Evolutionary conservation across 2,113 vertebrate genomes (phyloP).

Genomic region (Ciconia stormi): DNA sequence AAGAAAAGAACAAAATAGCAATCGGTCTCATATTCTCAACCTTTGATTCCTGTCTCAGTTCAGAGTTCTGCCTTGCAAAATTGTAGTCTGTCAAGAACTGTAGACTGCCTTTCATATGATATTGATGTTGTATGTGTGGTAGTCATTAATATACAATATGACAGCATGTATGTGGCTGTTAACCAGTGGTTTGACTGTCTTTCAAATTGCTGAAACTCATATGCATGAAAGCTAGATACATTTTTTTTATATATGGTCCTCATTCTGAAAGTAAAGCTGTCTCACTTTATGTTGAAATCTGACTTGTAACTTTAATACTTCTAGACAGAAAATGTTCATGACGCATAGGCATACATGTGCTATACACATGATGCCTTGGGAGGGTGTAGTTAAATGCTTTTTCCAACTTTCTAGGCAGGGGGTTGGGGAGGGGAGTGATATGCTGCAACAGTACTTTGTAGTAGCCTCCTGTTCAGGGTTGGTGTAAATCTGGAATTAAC

Average conservation of each 20-base stretch:
- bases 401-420: not conserved
- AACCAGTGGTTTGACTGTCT: not conserved
- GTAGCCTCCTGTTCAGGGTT: not conserved
- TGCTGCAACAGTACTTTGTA: not conserved
- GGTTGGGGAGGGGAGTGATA: not conserved
- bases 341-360: not conserved
- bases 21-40: not conserved
- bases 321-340: not conserved
- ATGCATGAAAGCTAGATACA: not conserved
- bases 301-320: not conserved
- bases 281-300: not conserved
- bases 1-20: not conserved
- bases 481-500: not conserved
- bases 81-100: not conserved
- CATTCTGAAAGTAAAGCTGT: not conserved
- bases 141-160: not conserved
- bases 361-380: not conserved
- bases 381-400: not conserved
- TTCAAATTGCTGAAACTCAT: not conserved
- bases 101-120: not conserved
- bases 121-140: not conserved
- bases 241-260: not conserved
- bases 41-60: not conserved
- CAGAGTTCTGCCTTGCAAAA: not conserved
- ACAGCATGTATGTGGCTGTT: not conserved